Percentiles rank a stretch among this genome's conserved stretches.
Conservation (phyloP, 92 coral and sea anemone genomes). For the Phymanthus crucifer region DNA sequence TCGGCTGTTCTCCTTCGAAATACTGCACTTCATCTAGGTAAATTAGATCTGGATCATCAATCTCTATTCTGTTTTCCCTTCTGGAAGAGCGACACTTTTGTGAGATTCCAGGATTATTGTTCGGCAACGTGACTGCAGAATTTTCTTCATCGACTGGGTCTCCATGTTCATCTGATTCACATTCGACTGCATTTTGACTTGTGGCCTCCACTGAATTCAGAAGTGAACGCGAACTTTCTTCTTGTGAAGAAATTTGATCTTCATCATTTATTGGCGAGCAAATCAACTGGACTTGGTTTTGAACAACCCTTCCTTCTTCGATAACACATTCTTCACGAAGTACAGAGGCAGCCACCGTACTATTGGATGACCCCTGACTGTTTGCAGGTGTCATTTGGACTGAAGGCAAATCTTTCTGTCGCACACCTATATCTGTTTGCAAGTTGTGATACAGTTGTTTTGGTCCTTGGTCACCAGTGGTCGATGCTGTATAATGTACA, state of each 20-base stretch:
- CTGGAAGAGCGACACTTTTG: not conserved
- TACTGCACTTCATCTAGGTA: constrained; percentile 1
- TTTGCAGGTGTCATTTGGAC: not conserved
- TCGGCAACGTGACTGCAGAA: too few species aligned
- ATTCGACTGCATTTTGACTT: not conserved
- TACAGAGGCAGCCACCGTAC: not conserved
- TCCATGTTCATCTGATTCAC: not conserved
- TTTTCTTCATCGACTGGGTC: not conserved
- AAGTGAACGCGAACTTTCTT: not conserved
- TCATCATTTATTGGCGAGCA: not conserved
- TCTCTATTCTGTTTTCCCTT: too few species aligned
- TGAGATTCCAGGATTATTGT: not conserved
- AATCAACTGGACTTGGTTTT: not conserved
- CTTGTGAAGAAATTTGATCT: not conserved
- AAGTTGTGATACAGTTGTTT: too few species aligned
- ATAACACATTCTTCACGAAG: not conserved
- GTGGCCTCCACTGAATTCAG: not conserved
- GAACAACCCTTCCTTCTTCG: not conserved
- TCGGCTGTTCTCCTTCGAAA: constrained; percentile 1
- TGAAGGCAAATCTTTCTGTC: too few species aligned
- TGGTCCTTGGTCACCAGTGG: not conserved
- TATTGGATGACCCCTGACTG: not conserved
- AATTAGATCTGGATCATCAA: not conserved
- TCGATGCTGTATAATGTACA: not conserved
- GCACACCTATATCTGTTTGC: too few species aligned